Percentiles rank a stretch among this genome's conserved stretches.
Evolutionary conservation across 2,888 invertebrate species (phyloP).

Genomic region (Eurytoma californica): DNA sequence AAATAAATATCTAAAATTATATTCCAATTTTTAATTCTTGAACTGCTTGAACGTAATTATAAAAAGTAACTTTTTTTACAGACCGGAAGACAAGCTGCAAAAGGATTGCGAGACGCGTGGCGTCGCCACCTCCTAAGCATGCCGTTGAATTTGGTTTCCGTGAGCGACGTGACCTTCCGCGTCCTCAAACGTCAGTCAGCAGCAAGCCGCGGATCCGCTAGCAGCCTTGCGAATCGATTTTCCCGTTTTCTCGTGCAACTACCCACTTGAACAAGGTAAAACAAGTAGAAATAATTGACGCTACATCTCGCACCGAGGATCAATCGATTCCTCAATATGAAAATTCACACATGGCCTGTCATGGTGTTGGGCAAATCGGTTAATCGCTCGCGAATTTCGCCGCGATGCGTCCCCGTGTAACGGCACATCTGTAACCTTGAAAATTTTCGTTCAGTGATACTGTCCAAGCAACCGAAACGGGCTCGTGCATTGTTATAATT

Average conservation of each 20-base stretch:
- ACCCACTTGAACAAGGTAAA: slow-evolving; percentile 47
- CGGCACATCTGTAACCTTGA: slow-evolving; percentile 30
- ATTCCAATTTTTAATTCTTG: background rate
- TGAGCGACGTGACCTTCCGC: slow-evolving; percentile 62
- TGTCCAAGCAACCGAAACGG: background rate
- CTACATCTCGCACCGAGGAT: background rate
- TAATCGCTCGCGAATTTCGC: slow-evolving; percentile 10
- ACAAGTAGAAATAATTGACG: slow-evolving; percentile 30
- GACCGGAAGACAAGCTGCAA: too few relatives aligned
- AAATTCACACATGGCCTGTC: background rate
- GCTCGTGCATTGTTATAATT: background rate
- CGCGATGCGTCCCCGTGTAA: background rate
- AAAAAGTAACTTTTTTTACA: too few relatives aligned
- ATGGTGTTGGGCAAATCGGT: background rate
- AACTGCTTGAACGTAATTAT: too few relatives aligned
- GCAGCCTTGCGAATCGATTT: slow-evolving; percentile 34
- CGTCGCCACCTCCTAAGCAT: slow-evolving; percentile 16
- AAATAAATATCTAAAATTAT: background rate
- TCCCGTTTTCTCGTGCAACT: slow-evolving; percentile 25
- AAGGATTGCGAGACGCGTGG: slow-evolving; percentile 8
- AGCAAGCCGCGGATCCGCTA: slow-evolving; percentile 53
- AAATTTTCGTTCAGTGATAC: slow-evolving; percentile 10
- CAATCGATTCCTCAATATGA: background rate
- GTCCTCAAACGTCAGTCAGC: slow-evolving; percentile 66
- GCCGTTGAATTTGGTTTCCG: slow-evolving; percentile 44